Evolutionary conservation across 2,888 invertebrate species (phyloP).

Genomic region (Chloromyia formosa): DNA sequence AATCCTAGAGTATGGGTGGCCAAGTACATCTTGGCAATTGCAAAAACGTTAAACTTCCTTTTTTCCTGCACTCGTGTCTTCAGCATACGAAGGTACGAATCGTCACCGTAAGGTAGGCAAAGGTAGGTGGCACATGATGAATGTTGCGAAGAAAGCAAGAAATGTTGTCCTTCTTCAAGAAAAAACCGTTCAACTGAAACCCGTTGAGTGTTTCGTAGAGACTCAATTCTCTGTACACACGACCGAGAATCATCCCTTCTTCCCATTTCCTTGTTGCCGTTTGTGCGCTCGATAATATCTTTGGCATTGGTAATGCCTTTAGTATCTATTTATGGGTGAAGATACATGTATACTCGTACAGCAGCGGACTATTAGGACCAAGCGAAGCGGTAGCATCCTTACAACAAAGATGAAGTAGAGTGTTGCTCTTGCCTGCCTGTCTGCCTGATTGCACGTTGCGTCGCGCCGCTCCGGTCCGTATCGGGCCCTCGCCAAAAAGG

Average conservation of each 20-base stretch:
- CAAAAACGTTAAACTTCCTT: not conserved
- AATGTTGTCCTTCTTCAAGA: not conserved
- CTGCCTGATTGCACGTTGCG: too few relatives aligned
- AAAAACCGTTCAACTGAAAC: conserved; percentile 19
- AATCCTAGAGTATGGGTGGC: not conserved
- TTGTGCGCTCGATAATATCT: not conserved
- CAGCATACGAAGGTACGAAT: too few relatives aligned
- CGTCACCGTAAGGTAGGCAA: not conserved
- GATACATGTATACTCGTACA: not conserved
- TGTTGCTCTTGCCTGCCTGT: not conserved
- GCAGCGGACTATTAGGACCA: not conserved
- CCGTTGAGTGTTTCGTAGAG: conserved; percentile 17
- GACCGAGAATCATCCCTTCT: not conserved
- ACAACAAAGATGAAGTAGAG: too few relatives aligned
- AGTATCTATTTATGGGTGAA: not conserved
- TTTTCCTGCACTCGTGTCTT: too few relatives aligned
- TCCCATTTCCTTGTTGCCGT: not conserved
- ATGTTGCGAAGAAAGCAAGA: not conserved
- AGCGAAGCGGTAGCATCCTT: not conserved
- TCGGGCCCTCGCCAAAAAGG: too few relatives aligned
- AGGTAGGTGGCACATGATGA: not conserved
- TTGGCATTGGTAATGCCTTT: not conserved
- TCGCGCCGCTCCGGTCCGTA: too few relatives aligned
- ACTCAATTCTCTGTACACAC: conserved; percentile 8
- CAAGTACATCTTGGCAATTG: not conserved